Conservation (phyloP, 2,113 vertebrate species). For the Lepus americanus region DNA sequence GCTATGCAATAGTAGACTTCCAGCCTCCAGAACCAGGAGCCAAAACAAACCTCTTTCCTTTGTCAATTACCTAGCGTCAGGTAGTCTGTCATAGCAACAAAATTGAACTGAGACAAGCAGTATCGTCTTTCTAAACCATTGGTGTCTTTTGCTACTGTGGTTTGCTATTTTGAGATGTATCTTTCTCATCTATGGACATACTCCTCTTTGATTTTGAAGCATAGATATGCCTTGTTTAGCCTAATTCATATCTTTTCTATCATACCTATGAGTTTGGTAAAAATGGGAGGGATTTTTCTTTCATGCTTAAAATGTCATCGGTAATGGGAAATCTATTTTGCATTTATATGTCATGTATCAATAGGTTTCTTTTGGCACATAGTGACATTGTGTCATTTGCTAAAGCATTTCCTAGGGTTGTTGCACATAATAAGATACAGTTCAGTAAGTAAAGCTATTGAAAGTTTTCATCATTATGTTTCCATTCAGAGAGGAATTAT, state of each 20-base stretch:
- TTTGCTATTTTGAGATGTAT: slow-evolving; percentile 9
- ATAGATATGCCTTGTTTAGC: neutral
- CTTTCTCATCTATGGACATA: slow-evolving; percentile 24
- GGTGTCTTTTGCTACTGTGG: neutral
- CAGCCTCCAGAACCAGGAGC: too few relatives aligned
- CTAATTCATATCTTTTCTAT: neutral
- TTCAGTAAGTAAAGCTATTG: neutral
- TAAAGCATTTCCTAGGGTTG: slow-evolving; percentile 14
- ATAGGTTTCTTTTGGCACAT: neutral
- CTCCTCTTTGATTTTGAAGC: slow-evolving; percentile 27
- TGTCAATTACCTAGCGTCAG: too few relatives aligned
- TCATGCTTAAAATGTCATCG: neutral
- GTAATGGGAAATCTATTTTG: slow-evolving; percentile 21
- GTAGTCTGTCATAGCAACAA: too few relatives aligned
- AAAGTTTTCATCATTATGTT: slow-evolving; percentile 30
- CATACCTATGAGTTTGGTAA: slow-evolving; percentile 9
- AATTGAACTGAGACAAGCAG: neutral
- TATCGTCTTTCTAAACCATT: slow-evolving; percentile 5
- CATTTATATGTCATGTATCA: neutral
- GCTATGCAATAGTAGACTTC: too few relatives aligned
- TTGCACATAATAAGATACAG: neutral
- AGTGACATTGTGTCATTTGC: neutral
- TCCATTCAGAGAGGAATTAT: neutral
- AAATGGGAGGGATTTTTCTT: neutral
- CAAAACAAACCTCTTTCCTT: too few relatives aligned